phyloP scores from a whole-genome alignment of 2,113 vertebrate genomes.

The Puma concolor region DNA sequence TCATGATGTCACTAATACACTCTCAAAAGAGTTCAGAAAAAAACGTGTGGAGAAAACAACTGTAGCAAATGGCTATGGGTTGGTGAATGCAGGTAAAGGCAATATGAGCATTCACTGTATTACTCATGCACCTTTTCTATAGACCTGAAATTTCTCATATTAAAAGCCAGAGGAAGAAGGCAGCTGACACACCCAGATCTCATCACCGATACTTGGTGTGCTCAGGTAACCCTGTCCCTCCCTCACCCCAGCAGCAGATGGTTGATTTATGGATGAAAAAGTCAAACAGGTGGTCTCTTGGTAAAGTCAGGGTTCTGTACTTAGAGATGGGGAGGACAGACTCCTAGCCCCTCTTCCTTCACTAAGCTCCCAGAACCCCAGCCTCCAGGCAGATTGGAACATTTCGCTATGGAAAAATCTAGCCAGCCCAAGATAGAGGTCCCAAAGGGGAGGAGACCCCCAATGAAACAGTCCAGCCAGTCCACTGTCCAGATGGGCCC shows the following conservation, averaged over 20 bases:
- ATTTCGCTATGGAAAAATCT: background rate
- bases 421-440: background rate
- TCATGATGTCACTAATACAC: background rate
- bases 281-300: background rate
- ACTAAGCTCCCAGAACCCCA: background rate
- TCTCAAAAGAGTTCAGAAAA: background rate
- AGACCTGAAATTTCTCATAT: background rate
- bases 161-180: background rate
- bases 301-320: background rate
- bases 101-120: background rate
- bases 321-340: background rate
- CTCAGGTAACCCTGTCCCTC: background rate
- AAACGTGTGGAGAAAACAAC: background rate
- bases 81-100: background rate
- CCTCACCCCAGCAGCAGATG: background rate
- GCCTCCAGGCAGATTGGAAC: background rate
- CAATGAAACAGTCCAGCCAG: background rate
- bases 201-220: background rate
- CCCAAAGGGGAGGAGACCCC: background rate
- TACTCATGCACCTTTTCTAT: background rate
- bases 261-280: background rate
- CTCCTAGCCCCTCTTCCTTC: background rate
- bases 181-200: background rate
- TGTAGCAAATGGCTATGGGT: background rate
- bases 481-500: background rate